Evolutionary conservation across 2,113 vertebrate species (phyloP).

Genomic region (Cryptotis parvus): DNA sequence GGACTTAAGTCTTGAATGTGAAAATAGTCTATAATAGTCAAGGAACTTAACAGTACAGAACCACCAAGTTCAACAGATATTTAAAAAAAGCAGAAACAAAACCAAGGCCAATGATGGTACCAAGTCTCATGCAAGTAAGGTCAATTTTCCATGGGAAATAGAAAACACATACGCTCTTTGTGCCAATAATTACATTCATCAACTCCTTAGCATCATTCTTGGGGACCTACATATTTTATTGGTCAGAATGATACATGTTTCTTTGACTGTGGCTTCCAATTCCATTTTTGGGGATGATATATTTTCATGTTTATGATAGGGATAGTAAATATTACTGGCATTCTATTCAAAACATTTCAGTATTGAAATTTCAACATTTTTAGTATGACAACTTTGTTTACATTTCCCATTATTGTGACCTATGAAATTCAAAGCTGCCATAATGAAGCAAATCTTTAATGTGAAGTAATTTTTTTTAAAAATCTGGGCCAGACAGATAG

Average conservation of each 20-base stretch:
- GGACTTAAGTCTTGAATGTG: neutral
- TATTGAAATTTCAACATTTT: slow-evolving; percentile 17
- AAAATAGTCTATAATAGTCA: neutral
- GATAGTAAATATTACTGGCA: neutral
- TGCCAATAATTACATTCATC: neutral
- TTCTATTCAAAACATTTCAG: neutral
- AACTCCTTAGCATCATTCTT: neutral
- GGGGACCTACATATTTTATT: neutral
- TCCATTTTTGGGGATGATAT: neutral
- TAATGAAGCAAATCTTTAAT: slow-evolving; percentile 1
- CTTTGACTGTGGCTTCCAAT: neutral
- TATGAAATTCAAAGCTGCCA: slow-evolving; percentile 17
- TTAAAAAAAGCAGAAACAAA: neutral
- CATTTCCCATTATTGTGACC: slow-evolving; percentile 8
- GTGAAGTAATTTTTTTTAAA: slow-evolving; percentile 41
- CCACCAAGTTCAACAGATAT: neutral
- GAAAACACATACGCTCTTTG: neutral
- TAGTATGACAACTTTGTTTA: neutral
- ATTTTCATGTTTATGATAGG: neutral
- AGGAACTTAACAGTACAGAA: neutral
- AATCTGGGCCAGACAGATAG: no score
- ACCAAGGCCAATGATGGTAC: neutral
- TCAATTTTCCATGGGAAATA: neutral
- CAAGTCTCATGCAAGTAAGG: neutral
- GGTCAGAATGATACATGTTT: neutral